Evolutionary conservation across 2,113 vertebrate species (phyloP), one percentile per base, ranked within the genome.

Genomic region (Grallaria varia): DNA sequence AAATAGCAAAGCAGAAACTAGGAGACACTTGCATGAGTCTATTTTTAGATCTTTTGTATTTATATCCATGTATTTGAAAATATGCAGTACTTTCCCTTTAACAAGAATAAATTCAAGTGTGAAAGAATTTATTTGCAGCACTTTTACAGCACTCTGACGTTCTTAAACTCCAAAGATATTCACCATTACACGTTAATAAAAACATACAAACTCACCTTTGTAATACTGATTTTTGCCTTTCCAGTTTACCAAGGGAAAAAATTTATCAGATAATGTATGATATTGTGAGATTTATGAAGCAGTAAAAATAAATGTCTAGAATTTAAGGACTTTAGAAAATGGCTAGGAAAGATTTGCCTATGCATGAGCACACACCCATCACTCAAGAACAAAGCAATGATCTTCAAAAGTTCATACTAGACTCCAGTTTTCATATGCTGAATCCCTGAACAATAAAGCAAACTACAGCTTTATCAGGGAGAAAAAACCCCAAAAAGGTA

Each of bases 71-170:
- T n/a, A 84, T 94, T 96, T 89, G 83, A 80, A 97, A 96, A 96
- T 78, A 93, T 27, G 59, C 33, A 90, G 77, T 67, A 93, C 59
- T 91, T 96, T 86, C 79, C 56, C 74, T 95, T 97, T 95, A 89
- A 89, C 87, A 98, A 92, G 37, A 96, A 96, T 84, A 97, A 95
- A 97, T 96, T 92, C 73, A 95, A 88, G 76, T 96, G 81, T 77
- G 74, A 95, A 96, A 94, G 66, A 84, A 95, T 95, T 88, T 93
- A 95, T 96, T 96, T 97, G 87, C 87, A 95, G 55, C 68, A 90
- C 52, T 95, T 97, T 92, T 93, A 90, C 31, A 92, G 80, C 83
- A 45, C 45, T 64, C 24, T 53, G 71, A 97, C 95, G 50, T 96
- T 97, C 52, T 96, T 73, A 93, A 95, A 96, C 86, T 86, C 73